Evolutionary conservation across 2,888 invertebrate genomes (phyloP).

Genomic region (Brassicogethes aeneus): DNA sequence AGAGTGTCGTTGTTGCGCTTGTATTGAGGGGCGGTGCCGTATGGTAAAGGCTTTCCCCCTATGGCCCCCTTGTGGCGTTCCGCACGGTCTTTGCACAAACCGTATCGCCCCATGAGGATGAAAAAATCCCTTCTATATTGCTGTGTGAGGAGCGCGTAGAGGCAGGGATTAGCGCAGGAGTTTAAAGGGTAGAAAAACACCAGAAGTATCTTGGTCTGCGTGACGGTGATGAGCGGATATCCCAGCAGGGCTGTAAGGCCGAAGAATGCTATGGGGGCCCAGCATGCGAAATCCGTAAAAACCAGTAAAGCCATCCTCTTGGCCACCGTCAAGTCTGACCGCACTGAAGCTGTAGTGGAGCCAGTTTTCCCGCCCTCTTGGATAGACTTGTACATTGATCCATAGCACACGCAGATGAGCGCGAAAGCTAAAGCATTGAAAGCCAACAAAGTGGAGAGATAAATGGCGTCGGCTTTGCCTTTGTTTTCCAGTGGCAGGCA

Average conservation of each 20-base stretch:
- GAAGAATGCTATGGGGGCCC: conserved; percentile 59
- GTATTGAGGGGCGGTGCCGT: conserved; percentile 35
- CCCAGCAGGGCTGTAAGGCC: conserved; percentile 56
- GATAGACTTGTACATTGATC: conserved; percentile 53
- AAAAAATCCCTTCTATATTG: conserved; percentile 53
- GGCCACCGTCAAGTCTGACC: conserved; percentile 47
- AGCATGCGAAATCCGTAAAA: conserved; percentile 54
- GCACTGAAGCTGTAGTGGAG: conserved; percentile 40
- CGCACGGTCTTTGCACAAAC: conserved; percentile 39
- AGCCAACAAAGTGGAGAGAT: conserved; percentile 47
- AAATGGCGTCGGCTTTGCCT: conserved; percentile 45
- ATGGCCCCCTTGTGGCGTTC: conserved; percentile 42
- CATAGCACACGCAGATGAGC: conserved; percentile 54
- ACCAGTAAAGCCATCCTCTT: conserved; percentile 59
- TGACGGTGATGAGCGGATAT: conserved; percentile 49
- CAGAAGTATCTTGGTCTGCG: conserved; percentile 46
- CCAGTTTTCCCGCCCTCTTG: conserved; percentile 45
- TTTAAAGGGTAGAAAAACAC: conserved; percentile 63
- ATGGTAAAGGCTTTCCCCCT: conserved; percentile 37
- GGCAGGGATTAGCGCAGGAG: conserved; percentile 59
- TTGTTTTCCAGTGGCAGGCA: conserved; percentile 56
- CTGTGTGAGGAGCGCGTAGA: conserved; percentile 58
- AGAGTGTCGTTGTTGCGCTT: conserved; percentile 17
- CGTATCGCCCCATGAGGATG: conserved; percentile 44
- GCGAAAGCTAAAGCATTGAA: conserved; percentile 55